Evolutionary conservation across 2,113 vertebrate species (phyloP), one percentile per base, ranked within the genome.

Genomic region (Solenodon paradoxus): DNA sequence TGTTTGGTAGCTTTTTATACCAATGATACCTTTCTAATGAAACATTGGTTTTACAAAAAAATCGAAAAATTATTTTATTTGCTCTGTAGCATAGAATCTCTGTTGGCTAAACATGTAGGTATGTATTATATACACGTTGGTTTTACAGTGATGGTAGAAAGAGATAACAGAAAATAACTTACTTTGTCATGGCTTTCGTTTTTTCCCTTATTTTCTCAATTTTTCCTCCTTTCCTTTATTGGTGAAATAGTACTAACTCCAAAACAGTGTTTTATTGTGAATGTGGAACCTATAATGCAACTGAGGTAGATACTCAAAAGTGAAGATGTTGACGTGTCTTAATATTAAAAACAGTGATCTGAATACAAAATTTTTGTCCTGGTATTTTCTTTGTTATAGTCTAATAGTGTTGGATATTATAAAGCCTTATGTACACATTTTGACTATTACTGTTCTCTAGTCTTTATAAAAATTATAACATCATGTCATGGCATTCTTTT

Each of bases 341-440:
- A 63, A 59, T 95, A 55, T 16, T 38, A 42, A 72, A 84, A 89
- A 57, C 74, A 86, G 28, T 59, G 61, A 51, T 55, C 68, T 78
- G 78, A 95, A 94, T 30, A 72, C 22, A 83, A 30, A 63, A 11
- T 69, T 69, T 79, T 88, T 90, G 35, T 15, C 15, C 12, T 75
- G 5, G 15, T 77, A 26, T 84, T 96, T 90, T 88, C 88, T 92
- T 97, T 84, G 53, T 93, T 96, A 71, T 59, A 85, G 30, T 85
- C 53, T 96, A 55, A 51, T 66, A 92, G 28, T 80, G 8, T 40
- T 95, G 59, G 82, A 66, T 97, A 83, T 82, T 96, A 75, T 82
- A 91, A 88, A 61, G 19, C 24, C 49, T 72, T 85, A 42, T 42
- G 45, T 45, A 26, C n/a, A n/a, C n/a, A 72, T 84, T 90, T 92